These are phyloP conservation scores for Marronus borbonicus DNA, from an alignment of 2,888 invertebrate species.

Conservation along the genomic window DNA sequence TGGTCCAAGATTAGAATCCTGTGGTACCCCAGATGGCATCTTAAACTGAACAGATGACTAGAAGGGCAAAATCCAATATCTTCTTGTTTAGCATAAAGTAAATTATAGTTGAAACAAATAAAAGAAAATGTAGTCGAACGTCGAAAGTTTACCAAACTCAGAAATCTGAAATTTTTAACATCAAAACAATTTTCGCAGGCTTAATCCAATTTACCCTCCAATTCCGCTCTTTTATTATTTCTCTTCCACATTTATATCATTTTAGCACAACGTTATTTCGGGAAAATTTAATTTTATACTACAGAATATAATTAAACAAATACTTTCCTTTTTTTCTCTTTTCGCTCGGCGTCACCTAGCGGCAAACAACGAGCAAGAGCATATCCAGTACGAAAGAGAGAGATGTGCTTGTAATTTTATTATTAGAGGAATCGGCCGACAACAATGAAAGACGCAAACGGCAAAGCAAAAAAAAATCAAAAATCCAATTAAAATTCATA, in stretches of 20 bases:
- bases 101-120: too few species aligned
- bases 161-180: too few species aligned
- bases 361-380: neutral
- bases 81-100: too few species aligned
- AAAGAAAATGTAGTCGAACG: too few species aligned
- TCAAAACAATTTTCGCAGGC: too few species aligned
- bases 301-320: conserved; percentile 35
- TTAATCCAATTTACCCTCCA: too few species aligned
- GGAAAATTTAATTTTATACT: conserved; percentile 38
- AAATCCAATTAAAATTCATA: conserved; percentile 47
- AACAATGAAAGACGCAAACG: conserved; percentile 38
- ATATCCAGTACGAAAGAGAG: neutral
- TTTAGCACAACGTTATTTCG: neutral
- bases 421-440: conserved; percentile 36
- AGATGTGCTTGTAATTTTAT: conserved; percentile 34
- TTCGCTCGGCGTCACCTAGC: neutral
- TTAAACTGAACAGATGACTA: too few species aligned
- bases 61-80: too few species aligned
- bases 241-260: neutral
- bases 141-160: too few species aligned
- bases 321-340: conserved; percentile 19
- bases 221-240: too few species aligned
- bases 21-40: too few species aligned
- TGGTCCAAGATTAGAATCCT: too few species aligned
- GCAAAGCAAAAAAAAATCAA: conserved; percentile 14